phyloP scores from a whole-genome alignment of 2,113 vertebrate species.

The Kryptolebias marmoratus region DNA sequence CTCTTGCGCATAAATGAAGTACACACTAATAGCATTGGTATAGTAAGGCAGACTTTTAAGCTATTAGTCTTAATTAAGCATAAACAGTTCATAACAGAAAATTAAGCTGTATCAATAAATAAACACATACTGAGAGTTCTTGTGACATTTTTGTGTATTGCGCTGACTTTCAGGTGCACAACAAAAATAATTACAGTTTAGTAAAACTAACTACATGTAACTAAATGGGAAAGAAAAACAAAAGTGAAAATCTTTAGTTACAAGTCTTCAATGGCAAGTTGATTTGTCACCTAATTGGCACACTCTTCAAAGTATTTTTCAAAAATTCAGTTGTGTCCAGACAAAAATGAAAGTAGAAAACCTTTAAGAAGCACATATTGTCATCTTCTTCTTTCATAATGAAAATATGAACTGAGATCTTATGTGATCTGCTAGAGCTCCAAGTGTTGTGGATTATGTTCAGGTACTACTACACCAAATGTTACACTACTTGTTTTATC shows the following conservation, averaged over 20 bases:
- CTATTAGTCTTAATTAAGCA: not conserved
- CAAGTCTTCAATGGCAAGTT: too few species aligned
- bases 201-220: too few species aligned
- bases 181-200: not conserved
- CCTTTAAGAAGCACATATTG: too few species aligned
- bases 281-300: too few species aligned
- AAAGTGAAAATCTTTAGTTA: not conserved
- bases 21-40: not conserved
- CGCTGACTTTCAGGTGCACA: too few species aligned
- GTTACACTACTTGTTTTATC: not conserved
- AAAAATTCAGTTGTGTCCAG: not conserved
- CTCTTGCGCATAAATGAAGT: not conserved
- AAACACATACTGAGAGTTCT: not conserved
- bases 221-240: not conserved
- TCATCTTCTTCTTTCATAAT: too few species aligned
- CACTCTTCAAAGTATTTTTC: not conserved
- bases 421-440: too few species aligned
- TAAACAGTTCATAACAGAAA: not conserved
- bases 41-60: not conserved
- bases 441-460: too few species aligned
- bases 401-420: too few species aligned
- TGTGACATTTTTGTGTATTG: not conserved
- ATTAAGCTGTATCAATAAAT: not conserved
- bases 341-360: too few species aligned
- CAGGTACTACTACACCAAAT: too few species aligned